These are phyloP conservation scores for Drepanosiphum platanoidis DNA, from an alignment of 2,888 invertebrate genomes.

Conservation along the genomic window DNA sequence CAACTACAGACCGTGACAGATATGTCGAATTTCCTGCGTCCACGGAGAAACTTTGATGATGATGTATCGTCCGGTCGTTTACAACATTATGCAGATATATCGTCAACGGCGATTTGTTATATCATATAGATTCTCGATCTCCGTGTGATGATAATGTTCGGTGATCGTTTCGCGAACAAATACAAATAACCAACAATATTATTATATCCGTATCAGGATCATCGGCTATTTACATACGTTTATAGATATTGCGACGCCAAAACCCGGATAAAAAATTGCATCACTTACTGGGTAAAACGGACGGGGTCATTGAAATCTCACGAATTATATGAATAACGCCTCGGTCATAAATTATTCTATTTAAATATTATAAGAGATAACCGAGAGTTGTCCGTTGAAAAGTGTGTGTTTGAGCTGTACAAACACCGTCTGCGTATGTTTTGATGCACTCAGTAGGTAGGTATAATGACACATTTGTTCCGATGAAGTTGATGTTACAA, in stretches of 20 bases:
- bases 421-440: too few relatives aligned
- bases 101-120: not conserved
- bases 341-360: too few relatives aligned
- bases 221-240: not conserved
- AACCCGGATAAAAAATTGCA: not conserved
- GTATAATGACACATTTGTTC: too few relatives aligned
- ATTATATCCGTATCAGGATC: not conserved
- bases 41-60: not conserved
- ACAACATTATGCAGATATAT: not conserved
- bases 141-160: not conserved
- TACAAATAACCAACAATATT: not conserved
- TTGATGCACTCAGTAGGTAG: too few relatives aligned
- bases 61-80: not conserved
- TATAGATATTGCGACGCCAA: too few relatives aligned
- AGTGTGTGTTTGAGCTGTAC: too few relatives aligned
- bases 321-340: not conserved
- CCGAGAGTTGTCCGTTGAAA: too few relatives aligned
- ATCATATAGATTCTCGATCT: not conserved
- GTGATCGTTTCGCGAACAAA: not conserved
- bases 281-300: too few relatives aligned
- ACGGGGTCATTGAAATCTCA: too few relatives aligned
- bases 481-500: too few relatives aligned
- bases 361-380: too few relatives aligned
- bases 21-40: not conserved
- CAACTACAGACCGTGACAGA: not conserved